phyloP scores from a whole-genome alignment of 1,140 invertebrate species.

The Drosophila biarmipes region DNA sequence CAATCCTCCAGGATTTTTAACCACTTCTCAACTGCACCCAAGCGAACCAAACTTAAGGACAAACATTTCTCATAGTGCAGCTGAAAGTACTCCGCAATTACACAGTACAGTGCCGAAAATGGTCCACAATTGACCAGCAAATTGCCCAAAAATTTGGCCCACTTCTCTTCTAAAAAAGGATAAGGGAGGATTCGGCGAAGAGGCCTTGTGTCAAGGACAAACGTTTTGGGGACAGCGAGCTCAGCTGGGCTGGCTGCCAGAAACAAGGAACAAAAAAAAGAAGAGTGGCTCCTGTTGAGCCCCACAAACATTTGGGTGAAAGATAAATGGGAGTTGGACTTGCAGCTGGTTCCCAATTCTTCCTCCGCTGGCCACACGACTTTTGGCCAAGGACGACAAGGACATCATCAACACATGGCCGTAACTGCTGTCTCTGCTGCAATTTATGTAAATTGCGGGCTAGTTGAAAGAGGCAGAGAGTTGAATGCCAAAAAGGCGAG shows the following conservation, averaged over 20 bases:
- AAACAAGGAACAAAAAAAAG: not conserved
- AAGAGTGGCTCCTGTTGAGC: conserved; percentile 35
- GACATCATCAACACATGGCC: conserved; percentile 66
- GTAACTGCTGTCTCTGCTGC: conserved; percentile 31
- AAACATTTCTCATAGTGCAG: not conserved
- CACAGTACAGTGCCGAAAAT: conserved; percentile 36
- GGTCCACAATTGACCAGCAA: conserved; percentile 65
- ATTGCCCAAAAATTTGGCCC: conserved; percentile 48
- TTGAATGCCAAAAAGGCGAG: conserved; percentile 15
- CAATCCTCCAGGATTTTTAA: not conserved
- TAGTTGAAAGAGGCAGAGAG: conserved; percentile 13
- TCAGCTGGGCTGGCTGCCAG: conserved; percentile 57
- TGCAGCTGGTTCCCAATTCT: conserved; percentile 10
- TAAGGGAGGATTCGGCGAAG: conserved; percentile 7
- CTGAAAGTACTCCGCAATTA: conserved; percentile 25
- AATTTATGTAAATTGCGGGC: conserved; percentile 70
- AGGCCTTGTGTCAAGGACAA: conserved; percentile 65
- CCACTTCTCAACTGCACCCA: not conserved
- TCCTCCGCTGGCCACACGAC: conserved; percentile 19
- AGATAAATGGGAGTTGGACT: conserved; percentile 60
- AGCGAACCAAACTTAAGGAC: not conserved
- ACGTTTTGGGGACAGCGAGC: conserved; percentile 43
- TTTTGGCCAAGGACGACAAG: conserved; percentile 64
- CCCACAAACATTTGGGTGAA: conserved; percentile 43
- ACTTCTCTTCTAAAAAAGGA: not conserved